Evolutionary conservation across 2,797 vertebrate genomes (phyloP).

Genomic region (Typhlichthys subterraneus): DNA sequence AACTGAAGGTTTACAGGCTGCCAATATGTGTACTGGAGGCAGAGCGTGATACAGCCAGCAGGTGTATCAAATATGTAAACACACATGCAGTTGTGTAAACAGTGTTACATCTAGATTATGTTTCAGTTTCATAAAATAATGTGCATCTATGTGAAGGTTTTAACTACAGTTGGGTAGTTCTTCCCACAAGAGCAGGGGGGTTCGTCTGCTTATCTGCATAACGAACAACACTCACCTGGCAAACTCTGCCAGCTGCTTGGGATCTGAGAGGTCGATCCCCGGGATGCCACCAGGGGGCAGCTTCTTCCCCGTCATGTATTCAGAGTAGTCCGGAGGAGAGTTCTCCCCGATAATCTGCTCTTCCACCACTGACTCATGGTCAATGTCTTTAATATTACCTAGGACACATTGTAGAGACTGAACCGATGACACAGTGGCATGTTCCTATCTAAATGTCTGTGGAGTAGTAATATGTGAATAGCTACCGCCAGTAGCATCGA

Average conservation of each 20-base stretch:
- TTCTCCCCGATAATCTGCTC: slow-evolving; percentile 97
- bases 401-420: slow-evolving; percentile 80
- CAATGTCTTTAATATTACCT: slow-evolving; percentile 98
- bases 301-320: slow-evolving; percentile 99
- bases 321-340: slow-evolving; percentile 95
- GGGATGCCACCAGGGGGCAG: slow-evolving; percentile 96
- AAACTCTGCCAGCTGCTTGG: slow-evolving; percentile 97
- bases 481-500: too few species aligned
- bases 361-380: slow-evolving; percentile 98
- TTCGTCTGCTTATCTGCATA: not conserved
- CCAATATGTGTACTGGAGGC: too few species aligned
- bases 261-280: slow-evolving; percentile 96
- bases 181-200: not conserved
- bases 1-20: too few species aligned
- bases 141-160: not conserved
- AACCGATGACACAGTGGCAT: slow-evolving; percentile 68
- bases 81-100: too few species aligned
- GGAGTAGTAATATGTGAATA: not conserved
- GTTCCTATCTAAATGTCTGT: slow-evolving; percentile 29
- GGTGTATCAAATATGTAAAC: too few species aligned
- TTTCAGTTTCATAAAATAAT: not conserved
- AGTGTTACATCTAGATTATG: not conserved
- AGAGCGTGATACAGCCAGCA: too few species aligned
- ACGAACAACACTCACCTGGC: slow-evolving; percentile 84
- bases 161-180: not conserved